Conservation (phyloP, 2,113 vertebrate genomes). For the Bucco capensis region DNA sequence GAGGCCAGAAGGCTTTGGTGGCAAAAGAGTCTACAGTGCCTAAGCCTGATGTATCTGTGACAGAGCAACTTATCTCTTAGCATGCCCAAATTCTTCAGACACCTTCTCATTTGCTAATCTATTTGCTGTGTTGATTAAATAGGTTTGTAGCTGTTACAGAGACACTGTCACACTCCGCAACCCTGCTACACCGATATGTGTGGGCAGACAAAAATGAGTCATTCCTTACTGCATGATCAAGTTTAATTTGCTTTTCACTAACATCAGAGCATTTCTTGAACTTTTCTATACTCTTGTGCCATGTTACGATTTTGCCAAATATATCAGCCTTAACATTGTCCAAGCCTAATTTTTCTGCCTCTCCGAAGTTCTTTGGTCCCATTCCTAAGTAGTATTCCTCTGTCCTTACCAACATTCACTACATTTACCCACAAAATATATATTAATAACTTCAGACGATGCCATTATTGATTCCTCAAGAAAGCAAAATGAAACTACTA, state of each 20-base stretch:
- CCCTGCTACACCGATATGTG: neutral
- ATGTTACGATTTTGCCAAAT: neutral
- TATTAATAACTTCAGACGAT: neutral
- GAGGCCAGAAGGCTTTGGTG: neutral
- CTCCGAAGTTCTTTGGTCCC: neutral
- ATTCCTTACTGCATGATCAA: neutral
- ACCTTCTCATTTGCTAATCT: constrained; percentile 3
- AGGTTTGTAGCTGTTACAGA: neutral
- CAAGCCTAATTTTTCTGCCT: neutral
- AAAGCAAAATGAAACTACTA: neutral
- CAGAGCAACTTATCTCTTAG: neutral
- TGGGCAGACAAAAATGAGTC: neutral
- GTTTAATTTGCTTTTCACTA: neutral
- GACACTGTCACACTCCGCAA: neutral
- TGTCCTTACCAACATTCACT: neutral
- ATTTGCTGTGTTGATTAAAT: constrained; percentile 1
- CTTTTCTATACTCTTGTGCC: neutral
- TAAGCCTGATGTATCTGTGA: neutral
- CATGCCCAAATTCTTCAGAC: neutral
- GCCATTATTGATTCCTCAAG: neutral
- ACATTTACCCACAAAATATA: neutral
- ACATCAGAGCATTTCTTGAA: neutral
- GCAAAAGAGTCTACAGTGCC: neutral
- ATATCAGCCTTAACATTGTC: neutral
- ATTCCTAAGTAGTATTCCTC: neutral